A percentile compares a stretch with the other conserved stretches of the same genome.
Evolutionary conservation across 2,113 vertebrate species (phyloP).

Genomic region (Nesogale talazaci): DNA sequence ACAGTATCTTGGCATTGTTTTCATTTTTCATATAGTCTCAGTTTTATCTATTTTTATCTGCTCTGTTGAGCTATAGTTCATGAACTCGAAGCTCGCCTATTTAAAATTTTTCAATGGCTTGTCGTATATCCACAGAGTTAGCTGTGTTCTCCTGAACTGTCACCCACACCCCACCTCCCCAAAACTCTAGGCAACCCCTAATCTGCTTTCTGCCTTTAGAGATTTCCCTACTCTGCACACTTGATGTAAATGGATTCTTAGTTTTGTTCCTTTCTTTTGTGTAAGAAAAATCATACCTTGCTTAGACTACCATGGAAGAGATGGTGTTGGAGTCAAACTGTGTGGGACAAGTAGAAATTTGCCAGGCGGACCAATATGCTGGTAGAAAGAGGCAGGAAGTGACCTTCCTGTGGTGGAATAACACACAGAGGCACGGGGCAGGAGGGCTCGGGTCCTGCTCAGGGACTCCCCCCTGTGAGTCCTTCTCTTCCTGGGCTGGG

Average conservation of each 20-base stretch:
- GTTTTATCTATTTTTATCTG: background rate
- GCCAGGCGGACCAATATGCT: background rate
- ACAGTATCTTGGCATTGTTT: background rate
- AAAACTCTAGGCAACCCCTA: background rate
- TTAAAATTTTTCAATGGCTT: background rate
- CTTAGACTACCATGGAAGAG: background rate
- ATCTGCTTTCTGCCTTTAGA: background rate
- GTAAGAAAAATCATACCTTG: background rate
- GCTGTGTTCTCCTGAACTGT: background rate
- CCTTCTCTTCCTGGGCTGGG: background rate
- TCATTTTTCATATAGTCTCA: background rate
- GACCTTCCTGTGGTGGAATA: background rate
- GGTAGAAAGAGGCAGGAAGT: background rate
- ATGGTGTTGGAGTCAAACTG: background rate
- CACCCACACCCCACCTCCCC: background rate
- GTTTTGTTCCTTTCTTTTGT: background rate
- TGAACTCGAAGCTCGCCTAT: background rate
- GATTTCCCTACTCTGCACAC: background rate
- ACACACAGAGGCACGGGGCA: background rate
- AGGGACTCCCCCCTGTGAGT: background rate
- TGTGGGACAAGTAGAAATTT: background rate
- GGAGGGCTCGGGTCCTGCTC: accelerated
- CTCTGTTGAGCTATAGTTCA: conserved; percentile 11
- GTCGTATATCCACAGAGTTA: background rate
- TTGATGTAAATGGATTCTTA: background rate